These are phyloP conservation scores for Nothobranchius furzeri DNA, from an alignment of 2,113 vertebrate species.

Conservation along the genomic window DNA sequence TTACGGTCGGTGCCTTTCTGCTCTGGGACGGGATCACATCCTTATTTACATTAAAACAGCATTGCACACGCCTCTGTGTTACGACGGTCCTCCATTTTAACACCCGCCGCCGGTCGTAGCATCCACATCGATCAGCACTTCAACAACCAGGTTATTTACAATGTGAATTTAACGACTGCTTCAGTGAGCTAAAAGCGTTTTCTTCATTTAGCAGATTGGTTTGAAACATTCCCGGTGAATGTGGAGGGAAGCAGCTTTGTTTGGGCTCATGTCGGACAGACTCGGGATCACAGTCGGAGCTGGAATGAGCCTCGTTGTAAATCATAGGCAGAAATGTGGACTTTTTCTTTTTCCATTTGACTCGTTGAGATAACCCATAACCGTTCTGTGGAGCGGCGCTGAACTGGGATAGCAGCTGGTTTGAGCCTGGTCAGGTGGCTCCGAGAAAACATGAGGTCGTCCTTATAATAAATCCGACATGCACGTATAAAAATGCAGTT, in stretches of 20 bases:
- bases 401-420: constrained; percentile 33
- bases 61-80: no score
- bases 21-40: no score
- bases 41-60: no score
- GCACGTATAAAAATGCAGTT: background rate
- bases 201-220: no score
- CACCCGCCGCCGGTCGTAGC: no score
- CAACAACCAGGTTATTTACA: background rate
- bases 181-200: no score
- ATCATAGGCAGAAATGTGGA: constrained; percentile 45
- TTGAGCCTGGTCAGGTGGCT: constrained; percentile 33
- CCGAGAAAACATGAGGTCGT: constrained; percentile 2
- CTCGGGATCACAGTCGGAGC: constrained; percentile 22
- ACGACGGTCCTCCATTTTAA: no score
- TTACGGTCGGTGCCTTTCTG: no score
- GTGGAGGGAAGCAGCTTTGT: constrained; percentile 32
- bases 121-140: no score
- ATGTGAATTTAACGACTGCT: no score
- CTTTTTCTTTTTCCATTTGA: constrained; percentile 43
- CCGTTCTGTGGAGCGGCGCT: constrained; percentile 8
- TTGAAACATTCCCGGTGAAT: no score
- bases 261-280: constrained; percentile 42
- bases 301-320: constrained; percentile 36
- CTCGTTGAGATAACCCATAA: constrained; percentile 38
- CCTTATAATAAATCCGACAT: no score